Evolutionary conservation across 2,797 vertebrate species (phyloP).

Genomic region (Myioborus melanocephalus): DNA sequence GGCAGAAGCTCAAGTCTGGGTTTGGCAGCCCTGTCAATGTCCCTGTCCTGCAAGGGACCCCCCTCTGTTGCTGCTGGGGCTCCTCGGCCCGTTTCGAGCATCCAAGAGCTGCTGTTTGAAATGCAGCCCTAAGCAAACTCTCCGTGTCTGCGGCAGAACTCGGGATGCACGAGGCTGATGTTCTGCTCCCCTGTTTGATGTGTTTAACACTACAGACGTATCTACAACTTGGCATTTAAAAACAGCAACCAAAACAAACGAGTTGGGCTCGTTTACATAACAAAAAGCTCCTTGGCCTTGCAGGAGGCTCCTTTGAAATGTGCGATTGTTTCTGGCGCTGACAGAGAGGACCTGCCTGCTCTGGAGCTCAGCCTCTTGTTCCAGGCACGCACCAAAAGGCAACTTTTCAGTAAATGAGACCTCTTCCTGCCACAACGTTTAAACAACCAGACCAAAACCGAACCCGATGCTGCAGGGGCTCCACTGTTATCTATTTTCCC

Average conservation of each 20-base stretch:
- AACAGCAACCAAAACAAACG: slow-evolving; percentile 36
- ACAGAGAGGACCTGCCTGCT: background rate
- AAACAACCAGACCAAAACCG: background rate
- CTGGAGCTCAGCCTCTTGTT: background rate
- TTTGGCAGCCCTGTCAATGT: background rate
- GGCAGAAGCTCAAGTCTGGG: background rate
- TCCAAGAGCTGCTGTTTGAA: slow-evolving; percentile 35
- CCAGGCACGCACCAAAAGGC: background rate
- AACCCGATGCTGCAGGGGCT: background rate
- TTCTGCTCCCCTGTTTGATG: slow-evolving; percentile 42
- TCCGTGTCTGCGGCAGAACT: background rate
- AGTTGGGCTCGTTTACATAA: slow-evolving; percentile 61
- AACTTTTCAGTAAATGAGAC: background rate
- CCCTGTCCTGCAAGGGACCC: background rate
- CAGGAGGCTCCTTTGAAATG: slow-evolving; percentile 67
- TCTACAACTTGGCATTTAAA: slow-evolving; percentile 47
- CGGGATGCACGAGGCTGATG: background rate
- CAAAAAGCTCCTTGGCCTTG: slow-evolving; percentile 55
- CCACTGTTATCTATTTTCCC: background rate
- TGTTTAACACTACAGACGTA: slow-evolving; percentile 51
- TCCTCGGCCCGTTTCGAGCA: background rate
- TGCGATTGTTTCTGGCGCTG: slow-evolving; percentile 23
- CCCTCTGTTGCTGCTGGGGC: background rate
- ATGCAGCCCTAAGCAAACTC: slow-evolving; percentile 22
- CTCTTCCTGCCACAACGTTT: background rate